Percentiles rank a stretch among this genome's conserved stretches.
phyloP scores from a whole-genome alignment of 2,888 invertebrate genomes.

The Eumacrocentrus americanus region DNA sequence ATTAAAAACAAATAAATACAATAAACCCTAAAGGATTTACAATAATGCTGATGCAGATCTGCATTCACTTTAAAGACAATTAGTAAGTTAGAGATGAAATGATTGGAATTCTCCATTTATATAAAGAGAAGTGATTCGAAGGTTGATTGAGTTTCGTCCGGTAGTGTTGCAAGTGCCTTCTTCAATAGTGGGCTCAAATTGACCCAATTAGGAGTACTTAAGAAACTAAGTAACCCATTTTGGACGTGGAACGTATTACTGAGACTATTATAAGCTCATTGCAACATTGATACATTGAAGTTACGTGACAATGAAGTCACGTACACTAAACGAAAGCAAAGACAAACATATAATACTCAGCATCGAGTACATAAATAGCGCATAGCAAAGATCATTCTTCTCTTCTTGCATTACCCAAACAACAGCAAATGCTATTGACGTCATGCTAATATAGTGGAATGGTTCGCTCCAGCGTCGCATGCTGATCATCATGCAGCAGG shows the following conservation, averaged over 20 bases:
- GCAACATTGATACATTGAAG: background rate
- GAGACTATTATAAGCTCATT: background rate
- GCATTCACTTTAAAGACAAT: background rate
- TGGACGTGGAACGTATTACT: background rate
- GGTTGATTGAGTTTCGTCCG: background rate
- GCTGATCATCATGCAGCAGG: background rate
- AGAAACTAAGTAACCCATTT: background rate
- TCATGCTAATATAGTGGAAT: background rate
- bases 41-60: background rate
- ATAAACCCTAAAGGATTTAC: background rate
- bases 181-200: slow-evolving; percentile 4
- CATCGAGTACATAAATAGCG: background rate
- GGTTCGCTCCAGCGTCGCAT: background rate
- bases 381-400: background rate
- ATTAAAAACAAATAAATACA: slow-evolving; percentile 21
- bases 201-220: slow-evolving; percentile 2
- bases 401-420: background rate
- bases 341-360: background rate
- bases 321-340: background rate
- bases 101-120: no score
- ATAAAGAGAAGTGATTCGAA: background rate
- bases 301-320: background rate
- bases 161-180: background rate
- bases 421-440: background rate
- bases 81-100: background rate